Base-by-base conservation (phyloP, 1,140 invertebrate genomes). In the Eurosta solidaginis region DNA sequence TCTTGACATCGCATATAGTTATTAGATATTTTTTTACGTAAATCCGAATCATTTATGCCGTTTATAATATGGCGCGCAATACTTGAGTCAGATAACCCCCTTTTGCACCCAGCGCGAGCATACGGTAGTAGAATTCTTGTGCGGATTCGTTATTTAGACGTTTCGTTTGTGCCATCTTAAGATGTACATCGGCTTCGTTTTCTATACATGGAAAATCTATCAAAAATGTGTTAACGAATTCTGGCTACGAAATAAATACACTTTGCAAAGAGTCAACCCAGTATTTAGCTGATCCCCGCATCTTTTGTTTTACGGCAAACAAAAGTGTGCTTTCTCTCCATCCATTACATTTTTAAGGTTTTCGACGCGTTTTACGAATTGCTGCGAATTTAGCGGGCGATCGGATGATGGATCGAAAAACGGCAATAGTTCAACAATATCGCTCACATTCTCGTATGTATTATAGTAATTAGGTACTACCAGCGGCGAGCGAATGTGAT, bases 221-320 rank as follows among this genome's bases (percentile, higher is more conserved):
- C n/a, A n/a, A n/a, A n/a, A n/a, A n/a, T n/a, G n/a, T n/a, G n/a
- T n/a, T n/a, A n/a, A n/a, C n/a, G n/a, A n/a, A n/a, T n/a, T n/a
- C n/a, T n/a, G n/a, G n/a, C n/a, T n/a, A n/a, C n/a, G n/a, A n/a
- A n/a, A n/a, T n/a, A n/a, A n/a, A n/a, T n/a, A n/a, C n/a, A n/a
- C n/a, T n/a, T n/a, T n/a, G n/a, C n/a, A n/a, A n/a, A n/a, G n/a
- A n/a, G n/a, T n/a, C n/a, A n/a, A n/a, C n/a, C n/a, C n/a, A n/a
- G n/a, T n/a, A n/a, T n/a, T n/a, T n/a, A n/a, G n/a, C n/a, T n/a
- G n/a, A n/a, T n/a, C n/a, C n/a, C n/a, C n/a, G n/a, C n/a, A n/a
- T n/a, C n/a, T n/a, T n/a, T n/a, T n/a, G 73, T 40, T 75, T 29
- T 27, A 75, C 73, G 12, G 73, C 73, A 49, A 75, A 75, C 25